Base-by-base conservation (phyloP, 2,113 vertebrate species). In the Struthidea cinerea region DNA sequence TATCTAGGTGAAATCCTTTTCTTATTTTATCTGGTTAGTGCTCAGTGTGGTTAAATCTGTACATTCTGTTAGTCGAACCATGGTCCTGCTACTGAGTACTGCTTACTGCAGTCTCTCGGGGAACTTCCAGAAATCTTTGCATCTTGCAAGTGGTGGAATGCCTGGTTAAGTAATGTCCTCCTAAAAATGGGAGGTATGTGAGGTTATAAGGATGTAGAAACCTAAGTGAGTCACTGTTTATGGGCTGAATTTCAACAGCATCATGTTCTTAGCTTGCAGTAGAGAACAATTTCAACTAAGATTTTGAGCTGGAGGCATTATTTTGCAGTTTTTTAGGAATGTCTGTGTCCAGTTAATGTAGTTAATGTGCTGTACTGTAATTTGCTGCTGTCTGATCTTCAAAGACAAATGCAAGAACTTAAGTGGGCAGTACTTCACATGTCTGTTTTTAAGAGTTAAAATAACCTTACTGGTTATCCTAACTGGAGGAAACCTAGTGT, bases 11-110 rank as follows among this genome's bases (percentile, higher is more conserved):
- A 39, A 41, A 63, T 32, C 13, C 3, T 53, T 61, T 44, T 42
- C 4, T 13, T 57, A 0, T 53, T 90, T 74, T 37, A 33, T n/a
- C 20, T 57, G 26, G 7, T 68, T 57, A 35, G 39, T 0, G 0
- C 17, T 61, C 14, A 18, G 2, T 53, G 3, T 68, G 18, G 16
- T 68, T 85, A 60, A 52, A 60, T 64, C 44, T 82, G 3, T 63
- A 12, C 24, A 24, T 26, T 56, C 37, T 82, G 22, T n/a, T 69
- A 11, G 39, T n/a, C n/a, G 32, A 75, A n/a, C 16, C 17, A 1
- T 52, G n/a, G 35, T 44, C 13, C 52, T 79, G 12, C 65, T 85
- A 1, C 16, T 41, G 11, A 28, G 5, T 49, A 47, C 44, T 33
- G 13, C 32, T 68, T 70, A 6, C 22, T 82, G 32, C 57, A 57